Evolutionary conservation across 1,140 invertebrate species (phyloP), one percentile per base, ranked within the genome.

Genomic region (Drosophila erecta): DNA sequence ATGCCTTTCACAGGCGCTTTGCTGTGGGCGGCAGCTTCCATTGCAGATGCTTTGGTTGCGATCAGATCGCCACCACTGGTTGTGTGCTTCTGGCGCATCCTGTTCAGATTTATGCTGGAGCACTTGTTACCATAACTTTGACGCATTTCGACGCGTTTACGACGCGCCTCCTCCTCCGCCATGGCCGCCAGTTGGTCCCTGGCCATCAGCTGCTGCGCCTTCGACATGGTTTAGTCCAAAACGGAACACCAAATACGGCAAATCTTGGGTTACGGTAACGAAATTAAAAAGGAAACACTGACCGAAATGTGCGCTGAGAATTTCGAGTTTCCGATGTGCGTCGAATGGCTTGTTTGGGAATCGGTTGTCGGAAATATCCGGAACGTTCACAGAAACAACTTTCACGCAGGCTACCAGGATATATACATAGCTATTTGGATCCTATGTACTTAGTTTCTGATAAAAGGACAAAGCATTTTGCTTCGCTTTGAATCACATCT

Each of bases 51-150:
- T 30, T 30, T 27, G 11, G 3, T 5, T 3, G 6, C 14, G 15
- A 11, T 8, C n/a, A 27, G 11, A 49, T 33, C n/a, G n/a, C 47
- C 27, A 10, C 27, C 24, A 15, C 27, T 33, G 47, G 27, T 17
- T 3, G 30, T 20, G 12, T 61, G 54, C 20, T 55, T 49, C 7
- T 60, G 49, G 0, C 69, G 74, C 78, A 87, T 49, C 1, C 55
- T 43, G 12, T 10, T 57, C 14, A 81, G 14, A 54, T 86, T 86
- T 38, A 64, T 49, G 10, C 47, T 78, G 41, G 81, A 86, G 0
- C 64, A 51, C 58, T 75, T 69, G 12, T 86, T 86, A 0, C 81
- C 81, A 56, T 86, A 86, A 35, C 35, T 81, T 1, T 53, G 60
- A 14, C 81, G 83, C 11, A 71, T 20, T 27, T 81, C 46, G 15